Conservation (phyloP, 2,888 invertebrate genomes). For the Anagyrus pseudococci region DNA sequence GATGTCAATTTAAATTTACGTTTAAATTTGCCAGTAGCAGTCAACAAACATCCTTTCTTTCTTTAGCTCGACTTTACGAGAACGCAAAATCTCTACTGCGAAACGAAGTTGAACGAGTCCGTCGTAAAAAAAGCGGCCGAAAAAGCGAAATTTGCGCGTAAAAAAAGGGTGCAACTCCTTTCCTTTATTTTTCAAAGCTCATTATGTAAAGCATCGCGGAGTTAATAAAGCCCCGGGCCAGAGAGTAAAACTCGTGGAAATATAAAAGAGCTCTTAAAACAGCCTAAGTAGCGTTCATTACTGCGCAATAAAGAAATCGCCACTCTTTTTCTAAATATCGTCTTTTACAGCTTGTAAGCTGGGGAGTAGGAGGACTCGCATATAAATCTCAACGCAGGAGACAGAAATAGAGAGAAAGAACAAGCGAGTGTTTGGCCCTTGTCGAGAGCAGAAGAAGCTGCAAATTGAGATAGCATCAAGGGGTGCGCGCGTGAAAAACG, state of each 20-base stretch:
- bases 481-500: not conserved
- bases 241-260: slow-evolving; percentile 17
- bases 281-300: slow-evolving; percentile 27
- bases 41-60: too few relatives aligned
- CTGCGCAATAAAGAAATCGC: slow-evolving; percentile 32
- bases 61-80: too few relatives aligned
- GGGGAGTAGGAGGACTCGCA: too few relatives aligned
- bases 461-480: not conserved
- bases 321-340: slow-evolving; percentile 6
- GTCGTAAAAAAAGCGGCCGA: slow-evolving; percentile 17
- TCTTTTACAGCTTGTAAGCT: not conserved
- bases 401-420: too few relatives aligned
- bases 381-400: not conserved
- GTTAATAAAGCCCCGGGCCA: slow-evolving; percentile 19
- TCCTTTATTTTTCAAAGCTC: slow-evolving; percentile 26
- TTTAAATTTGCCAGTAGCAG: too few relatives aligned
- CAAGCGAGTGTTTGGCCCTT: too few relatives aligned
- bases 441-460: not conserved
- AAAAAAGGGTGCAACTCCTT: not conserved
- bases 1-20: too few relatives aligned
- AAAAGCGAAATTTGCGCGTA: slow-evolving; percentile 23
- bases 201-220: slow-evolving; percentile 32
- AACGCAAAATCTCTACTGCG: too few relatives aligned
- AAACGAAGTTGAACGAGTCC: slow-evolving; percentile 13
- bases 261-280: slow-evolving; percentile 23